Percentiles rank a stretch among this genome's conserved stretches.
Conservation (phyloP, 2,888 invertebrate species). For the Palloptera scutellata region DNA sequence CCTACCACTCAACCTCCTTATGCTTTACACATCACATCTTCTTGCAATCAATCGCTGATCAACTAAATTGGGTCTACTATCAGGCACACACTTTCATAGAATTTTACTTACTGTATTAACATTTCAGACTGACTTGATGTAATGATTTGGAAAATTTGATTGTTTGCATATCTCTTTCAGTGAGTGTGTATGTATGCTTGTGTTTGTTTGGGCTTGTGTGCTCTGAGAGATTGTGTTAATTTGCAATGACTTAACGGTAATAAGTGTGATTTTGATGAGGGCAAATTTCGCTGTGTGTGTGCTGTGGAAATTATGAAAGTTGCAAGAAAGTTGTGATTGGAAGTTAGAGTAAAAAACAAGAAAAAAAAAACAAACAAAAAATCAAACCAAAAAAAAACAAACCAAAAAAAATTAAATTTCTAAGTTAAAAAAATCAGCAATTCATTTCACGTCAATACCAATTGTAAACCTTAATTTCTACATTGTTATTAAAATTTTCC, state of each 20-base stretch:
- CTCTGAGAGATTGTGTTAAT: no score
- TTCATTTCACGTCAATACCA: no score
- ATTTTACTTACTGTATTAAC: not conserved
- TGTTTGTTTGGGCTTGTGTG: not conserved
- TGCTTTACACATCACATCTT: no score
- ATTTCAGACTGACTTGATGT: not conserved
- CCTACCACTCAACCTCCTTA: no score
- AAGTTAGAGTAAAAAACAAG: conserved; percentile 15
- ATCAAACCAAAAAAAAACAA: not conserved
- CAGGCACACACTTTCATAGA: conserved; percentile 6
- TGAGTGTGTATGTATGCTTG: conserved; percentile 12
- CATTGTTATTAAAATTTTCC: no score
- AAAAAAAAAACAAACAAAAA: not conserved
- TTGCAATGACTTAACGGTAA: no score
- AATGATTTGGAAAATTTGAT: conserved; percentile 19
- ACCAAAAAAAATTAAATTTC: no score
- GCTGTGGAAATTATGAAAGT: not conserved
- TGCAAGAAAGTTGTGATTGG: not conserved
- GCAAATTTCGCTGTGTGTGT: no score
- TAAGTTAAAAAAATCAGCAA: no score
- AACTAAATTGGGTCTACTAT: conserved; percentile 31
- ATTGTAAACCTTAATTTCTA: no score
- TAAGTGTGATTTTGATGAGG: no score
- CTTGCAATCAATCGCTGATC: conserved; percentile 26
- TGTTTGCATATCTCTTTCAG: not conserved